Conservation (phyloP, 2,888 invertebrate species). For the Dendrolimus pini region DNA sequence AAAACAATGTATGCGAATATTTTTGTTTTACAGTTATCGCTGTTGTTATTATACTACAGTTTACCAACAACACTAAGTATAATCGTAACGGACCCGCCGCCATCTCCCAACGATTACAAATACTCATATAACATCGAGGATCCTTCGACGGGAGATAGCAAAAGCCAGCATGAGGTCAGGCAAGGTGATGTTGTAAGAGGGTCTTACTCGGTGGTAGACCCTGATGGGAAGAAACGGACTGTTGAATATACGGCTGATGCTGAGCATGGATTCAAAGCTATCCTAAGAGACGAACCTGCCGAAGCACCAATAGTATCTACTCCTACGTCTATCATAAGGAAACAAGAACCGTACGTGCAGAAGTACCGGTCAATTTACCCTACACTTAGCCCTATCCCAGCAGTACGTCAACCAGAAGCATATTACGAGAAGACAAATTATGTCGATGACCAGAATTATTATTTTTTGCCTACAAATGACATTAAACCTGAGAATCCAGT, state of each 20-base stretch:
- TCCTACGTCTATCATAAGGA: background rate
- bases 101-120: conserved; percentile 52
- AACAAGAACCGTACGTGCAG: conserved; percentile 12
- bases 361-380: conserved; percentile 8
- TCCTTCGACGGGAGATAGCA: conserved; percentile 65
- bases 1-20: too few relatives aligned
- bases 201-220: conserved; percentile 58
- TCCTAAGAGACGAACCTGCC: conserved; percentile 59
- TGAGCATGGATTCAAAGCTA: conserved; percentile 70
- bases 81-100: conserved; percentile 55
- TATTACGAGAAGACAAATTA: background rate
- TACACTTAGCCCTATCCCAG: background rate
- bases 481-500: conserved; percentile 19
- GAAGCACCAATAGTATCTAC: conserved; percentile 10
- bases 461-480: conserved; percentile 46
- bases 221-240: conserved; percentile 60
- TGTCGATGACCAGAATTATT: conserved; percentile 10
- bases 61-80: conserved; percentile 38
- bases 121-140: conserved; percentile 71
- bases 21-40: conserved; percentile 16
- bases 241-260: conserved; percentile 71
- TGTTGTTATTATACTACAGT: conserved; percentile 24
- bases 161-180: conserved; percentile 57
- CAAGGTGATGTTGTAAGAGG: conserved; percentile 57
- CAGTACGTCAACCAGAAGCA: background rate